Evolutionary conservation across 1,140 invertebrate species (phyloP), one percentile per base, ranked within the genome.

Genomic region (Neodiprion fabricii): DNA sequence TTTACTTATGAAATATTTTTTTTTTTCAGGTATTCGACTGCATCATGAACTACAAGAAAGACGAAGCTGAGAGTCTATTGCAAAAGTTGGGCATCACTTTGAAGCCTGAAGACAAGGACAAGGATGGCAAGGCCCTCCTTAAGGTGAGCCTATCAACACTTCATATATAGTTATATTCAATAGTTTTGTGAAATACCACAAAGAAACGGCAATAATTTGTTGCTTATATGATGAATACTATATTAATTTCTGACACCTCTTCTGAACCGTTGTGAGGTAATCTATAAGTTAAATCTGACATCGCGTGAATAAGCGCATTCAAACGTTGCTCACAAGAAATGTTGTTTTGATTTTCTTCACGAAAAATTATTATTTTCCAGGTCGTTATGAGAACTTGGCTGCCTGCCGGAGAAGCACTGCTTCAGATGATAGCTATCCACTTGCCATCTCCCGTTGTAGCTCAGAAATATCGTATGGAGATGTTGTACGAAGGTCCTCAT

Each of bases 351-450:
- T 72, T 75, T 73, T 67, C 48, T 1, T 50, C 28, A 23, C 12
- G 72, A 71, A 72, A 67, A 53, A 11, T 49, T 65, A 68, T 49
- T 67, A 73, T 80, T 76, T 76, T 84, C 9, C 76, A 93, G 92
- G 95, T 98, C 82, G 96, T 99, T 49, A 99, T 99, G 98, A 94
- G 98, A 85, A 97, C 96, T 72, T 99, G 99, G 99, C 91, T 99
- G 84, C 98, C 98, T 75, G 99, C 98, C 90, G 99, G 99, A 83
- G 98, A 99, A 89, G 97, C 98, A 86, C 90, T 99, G 81, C 96
- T 99, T 92, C 97, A 99, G 92, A 99, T 99, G 99, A 99, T 99
- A 90, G 97, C 97, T 87, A 99, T 99, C 86, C 98, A 99, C 88
- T 91, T 99, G 84, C 99, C 99, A 77, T 99, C 98, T 47, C 99